A percentile compares a stretch with the other conserved stretches of the same genome.
Conservation (phyloP, 2,888 invertebrate species). For the Kuschelorhynchus macadamiae region DNA sequence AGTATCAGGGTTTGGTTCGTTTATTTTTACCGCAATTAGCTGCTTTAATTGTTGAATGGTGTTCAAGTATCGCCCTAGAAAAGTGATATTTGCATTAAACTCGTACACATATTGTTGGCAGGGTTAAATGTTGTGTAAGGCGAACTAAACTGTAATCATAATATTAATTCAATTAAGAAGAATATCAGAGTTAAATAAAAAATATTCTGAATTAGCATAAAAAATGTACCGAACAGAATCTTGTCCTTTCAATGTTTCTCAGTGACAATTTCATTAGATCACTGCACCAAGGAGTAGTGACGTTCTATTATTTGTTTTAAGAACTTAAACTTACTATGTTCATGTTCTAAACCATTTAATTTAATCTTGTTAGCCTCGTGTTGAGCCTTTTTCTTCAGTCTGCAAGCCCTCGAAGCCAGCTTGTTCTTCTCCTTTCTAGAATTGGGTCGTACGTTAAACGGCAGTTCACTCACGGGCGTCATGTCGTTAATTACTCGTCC, state of each 20-base stretch:
- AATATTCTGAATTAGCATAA: too few relatives aligned
- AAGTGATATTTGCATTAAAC: too few relatives aligned
- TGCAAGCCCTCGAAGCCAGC: constrained; percentile 95
- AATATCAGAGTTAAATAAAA: too few relatives aligned
- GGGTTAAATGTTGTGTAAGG: too few relatives aligned
- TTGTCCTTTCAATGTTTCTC: too few relatives aligned
- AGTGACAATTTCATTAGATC: too few relatives aligned
- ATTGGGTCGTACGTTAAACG: constrained; percentile 89
- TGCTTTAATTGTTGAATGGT: constrained; percentile 86
- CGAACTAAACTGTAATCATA: too few relatives aligned
- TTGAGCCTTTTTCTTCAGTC: constrained; percentile 98
- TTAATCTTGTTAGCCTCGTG: constrained; percentile 99
- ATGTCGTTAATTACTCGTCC: constrained; percentile 94
- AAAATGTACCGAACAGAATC: too few relatives aligned
- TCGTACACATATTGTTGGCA: too few relatives aligned
- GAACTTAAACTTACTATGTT: constrained; percentile 96
- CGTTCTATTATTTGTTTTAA: too few relatives aligned
- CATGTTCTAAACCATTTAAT: constrained; percentile 91
- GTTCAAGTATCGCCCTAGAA: constrained; percentile 82
- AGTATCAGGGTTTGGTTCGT: constrained; percentile 72
- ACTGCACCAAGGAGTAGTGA: too few relatives aligned
- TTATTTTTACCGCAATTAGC: constrained; percentile 76
- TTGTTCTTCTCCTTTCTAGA: constrained; percentile 99
- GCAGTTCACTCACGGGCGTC: constrained; percentile 94
- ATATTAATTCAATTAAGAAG: constrained; percentile 15